These are phyloP conservation scores for Philaethria dido DNA, from an alignment of 2,888 invertebrate genomes.

Conservation along the genomic window DNA sequence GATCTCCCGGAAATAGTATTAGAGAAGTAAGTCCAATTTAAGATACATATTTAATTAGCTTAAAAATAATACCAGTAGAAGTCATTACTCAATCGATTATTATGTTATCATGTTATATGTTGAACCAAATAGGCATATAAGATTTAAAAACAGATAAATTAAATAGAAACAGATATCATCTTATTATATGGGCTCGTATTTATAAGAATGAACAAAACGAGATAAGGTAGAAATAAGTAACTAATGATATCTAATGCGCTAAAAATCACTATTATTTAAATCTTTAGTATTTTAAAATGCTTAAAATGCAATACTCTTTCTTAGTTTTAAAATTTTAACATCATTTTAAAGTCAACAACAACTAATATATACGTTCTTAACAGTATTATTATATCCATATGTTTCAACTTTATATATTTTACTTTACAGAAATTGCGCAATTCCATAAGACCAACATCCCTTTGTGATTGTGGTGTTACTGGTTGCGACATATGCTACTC, in stretches of 20 bases:
- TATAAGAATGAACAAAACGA: neutral
- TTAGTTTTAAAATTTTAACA: no score
- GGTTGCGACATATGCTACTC: conserved; percentile 87
- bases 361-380: no score
- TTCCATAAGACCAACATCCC: conserved; percentile 88
- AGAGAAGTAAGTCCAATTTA: conserved; percentile 59
- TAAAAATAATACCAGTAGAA: neutral
- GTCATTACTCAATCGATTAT: neutral
- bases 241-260: neutral
- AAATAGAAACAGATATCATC: neutral
- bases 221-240: conserved; percentile 5
- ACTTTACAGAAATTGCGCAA: conserved; percentile 88
- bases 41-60: neutral
- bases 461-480: conserved; percentile 90
- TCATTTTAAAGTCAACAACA: no score
- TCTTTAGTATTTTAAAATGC: no score
- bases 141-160: neutral
- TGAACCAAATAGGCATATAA: neutral
- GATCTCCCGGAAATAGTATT: conserved; percentile 88
- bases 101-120: neutral
- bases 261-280: neutral
- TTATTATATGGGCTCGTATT: neutral
- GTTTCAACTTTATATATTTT: neutral
- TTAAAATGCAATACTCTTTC: no score
- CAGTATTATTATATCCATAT: no score